Conservation (phyloP, 1,140 invertebrate genomes). For the Trigoniulus corallinus region DNA sequence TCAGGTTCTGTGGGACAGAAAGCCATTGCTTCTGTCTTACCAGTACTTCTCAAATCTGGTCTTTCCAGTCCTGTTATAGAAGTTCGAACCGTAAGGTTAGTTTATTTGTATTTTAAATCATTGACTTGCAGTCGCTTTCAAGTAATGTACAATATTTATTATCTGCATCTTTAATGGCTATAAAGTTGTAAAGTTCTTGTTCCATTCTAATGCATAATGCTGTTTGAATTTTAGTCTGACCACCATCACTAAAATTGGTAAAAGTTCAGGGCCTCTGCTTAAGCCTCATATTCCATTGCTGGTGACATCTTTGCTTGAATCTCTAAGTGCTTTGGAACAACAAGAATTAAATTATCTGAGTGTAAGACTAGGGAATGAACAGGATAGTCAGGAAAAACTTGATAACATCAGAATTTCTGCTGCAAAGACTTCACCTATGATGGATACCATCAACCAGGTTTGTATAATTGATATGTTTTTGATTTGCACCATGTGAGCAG, state of each 20-base stretch:
- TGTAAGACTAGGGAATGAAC: constrained; percentile 44
- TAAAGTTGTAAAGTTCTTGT: background rate
- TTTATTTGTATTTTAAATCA: constrained; percentile 5
- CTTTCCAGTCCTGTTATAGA: constrained; percentile 57
- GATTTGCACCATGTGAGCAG: background rate
- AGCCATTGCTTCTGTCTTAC: constrained; percentile 56
- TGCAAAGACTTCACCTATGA: constrained; percentile 66
- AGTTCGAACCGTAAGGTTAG: constrained; percentile 52
- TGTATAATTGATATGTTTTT: constrained; percentile 6
- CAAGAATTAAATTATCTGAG: constrained; percentile 60
- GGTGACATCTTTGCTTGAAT: constrained; percentile 63
- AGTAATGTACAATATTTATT: constrained; percentile 2
- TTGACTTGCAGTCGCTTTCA: constrained; percentile 8
- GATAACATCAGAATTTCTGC: constrained; percentile 56
- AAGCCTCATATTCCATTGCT: constrained; percentile 61
- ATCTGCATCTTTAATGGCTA: background rate
- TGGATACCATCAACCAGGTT: constrained; percentile 68
- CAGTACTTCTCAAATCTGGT: constrained; percentile 58
- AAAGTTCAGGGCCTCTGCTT: constrained; percentile 52
- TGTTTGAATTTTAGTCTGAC: constrained; percentile 40
- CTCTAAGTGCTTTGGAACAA: constrained; percentile 68
- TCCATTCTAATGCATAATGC: background rate
- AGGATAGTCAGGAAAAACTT: constrained; percentile 40
- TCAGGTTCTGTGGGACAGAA: constrained; percentile 61
- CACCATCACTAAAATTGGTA: constrained; percentile 66